phyloP scores from a whole-genome alignment of 23 tunicate species.

The Oikopleura dioica region DNA sequence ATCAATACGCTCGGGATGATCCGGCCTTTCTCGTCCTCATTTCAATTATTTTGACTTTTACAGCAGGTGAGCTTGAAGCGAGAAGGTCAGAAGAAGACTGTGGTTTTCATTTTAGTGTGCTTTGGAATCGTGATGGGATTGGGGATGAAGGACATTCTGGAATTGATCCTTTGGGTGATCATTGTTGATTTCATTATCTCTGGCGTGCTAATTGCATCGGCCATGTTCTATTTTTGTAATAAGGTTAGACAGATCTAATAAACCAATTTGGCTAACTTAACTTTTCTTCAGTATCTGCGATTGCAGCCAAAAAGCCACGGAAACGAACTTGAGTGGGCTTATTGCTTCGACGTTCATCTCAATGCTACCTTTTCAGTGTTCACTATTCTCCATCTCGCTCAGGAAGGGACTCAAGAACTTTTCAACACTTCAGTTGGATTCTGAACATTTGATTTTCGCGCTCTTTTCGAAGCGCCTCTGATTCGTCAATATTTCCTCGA shows the following conservation, averaged over 20 bases:
- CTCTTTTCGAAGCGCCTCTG: no score
- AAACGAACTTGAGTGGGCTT: constrained; percentile 87
- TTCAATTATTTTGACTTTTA: constrained; percentile 15
- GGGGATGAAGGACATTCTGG: constrained; percentile 26
- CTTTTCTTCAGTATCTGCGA: no score
- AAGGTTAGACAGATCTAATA: no score
- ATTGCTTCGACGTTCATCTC: constrained; percentile 86
- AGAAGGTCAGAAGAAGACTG: no score
- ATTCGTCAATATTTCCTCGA: no score
- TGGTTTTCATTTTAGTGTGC: no score
- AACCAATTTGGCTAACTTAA: no score
- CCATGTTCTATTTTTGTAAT: constrained; percentile 33
- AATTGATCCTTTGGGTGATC: constrained; percentile 76
- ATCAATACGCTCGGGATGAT: constrained; percentile 95
- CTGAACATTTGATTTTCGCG: no score
- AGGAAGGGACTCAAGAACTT: no score
- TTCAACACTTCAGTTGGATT: no score
- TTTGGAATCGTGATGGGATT: constrained; percentile 73
- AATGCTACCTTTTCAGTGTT: constrained; percentile 90
- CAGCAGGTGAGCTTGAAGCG: no score
- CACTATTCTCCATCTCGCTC: constrained; percentile 74
- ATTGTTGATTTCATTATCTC: constrained; percentile 58
- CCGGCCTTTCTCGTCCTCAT: constrained; percentile 88
- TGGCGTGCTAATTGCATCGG: constrained; percentile 60
- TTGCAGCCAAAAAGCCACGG: no score